phyloP scores from a whole-genome alignment of 1,140 invertebrate genomes.

The Augochlora pura region DNA sequence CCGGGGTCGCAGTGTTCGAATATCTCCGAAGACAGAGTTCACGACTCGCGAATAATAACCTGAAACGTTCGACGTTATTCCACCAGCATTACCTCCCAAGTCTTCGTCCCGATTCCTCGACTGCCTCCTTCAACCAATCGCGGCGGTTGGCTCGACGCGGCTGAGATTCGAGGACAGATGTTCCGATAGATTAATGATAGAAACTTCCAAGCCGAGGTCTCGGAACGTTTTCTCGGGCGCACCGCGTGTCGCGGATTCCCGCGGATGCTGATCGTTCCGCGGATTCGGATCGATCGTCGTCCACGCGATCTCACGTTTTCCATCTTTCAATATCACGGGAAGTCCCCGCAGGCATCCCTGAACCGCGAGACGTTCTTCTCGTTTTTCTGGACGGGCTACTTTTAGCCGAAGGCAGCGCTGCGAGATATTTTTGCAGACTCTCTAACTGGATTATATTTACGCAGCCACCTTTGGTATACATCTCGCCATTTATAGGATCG shows the following conservation, averaged over 20 bases:
- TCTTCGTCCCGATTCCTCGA: background rate
- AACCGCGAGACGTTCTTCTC: no score
- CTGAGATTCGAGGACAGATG: slow-evolving; percentile 23
- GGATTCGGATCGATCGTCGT: background rate
- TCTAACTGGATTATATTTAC: no score
- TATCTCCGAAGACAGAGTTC: no score
- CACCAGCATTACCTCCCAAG: slow-evolving; percentile 1
- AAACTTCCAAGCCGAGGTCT: slow-evolving; percentile 7
- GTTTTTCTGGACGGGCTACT: no score
- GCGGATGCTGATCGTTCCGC: slow-evolving; percentile 5
- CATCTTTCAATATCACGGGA: slow-evolving; percentile 6
- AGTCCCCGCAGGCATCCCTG: background rate
- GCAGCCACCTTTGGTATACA: no score
- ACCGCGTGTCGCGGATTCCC: slow-evolving; percentile 6
- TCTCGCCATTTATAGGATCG: no score
- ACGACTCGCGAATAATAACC: no score
- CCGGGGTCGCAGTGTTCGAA: no score
- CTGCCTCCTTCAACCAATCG: slow-evolving; percentile 3
- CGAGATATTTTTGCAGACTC: no score
- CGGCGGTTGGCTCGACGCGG: background rate
- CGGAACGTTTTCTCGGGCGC: slow-evolving; percentile 6
- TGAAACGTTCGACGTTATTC: background rate
- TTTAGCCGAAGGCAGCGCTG: no score
- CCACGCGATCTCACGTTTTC: background rate
- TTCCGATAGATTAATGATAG: slow-evolving; percentile 21